These are phyloP conservation scores for Drosophila sucinea DNA, from an alignment of 1,140 invertebrate species.

Conservation along the genomic window DNA sequence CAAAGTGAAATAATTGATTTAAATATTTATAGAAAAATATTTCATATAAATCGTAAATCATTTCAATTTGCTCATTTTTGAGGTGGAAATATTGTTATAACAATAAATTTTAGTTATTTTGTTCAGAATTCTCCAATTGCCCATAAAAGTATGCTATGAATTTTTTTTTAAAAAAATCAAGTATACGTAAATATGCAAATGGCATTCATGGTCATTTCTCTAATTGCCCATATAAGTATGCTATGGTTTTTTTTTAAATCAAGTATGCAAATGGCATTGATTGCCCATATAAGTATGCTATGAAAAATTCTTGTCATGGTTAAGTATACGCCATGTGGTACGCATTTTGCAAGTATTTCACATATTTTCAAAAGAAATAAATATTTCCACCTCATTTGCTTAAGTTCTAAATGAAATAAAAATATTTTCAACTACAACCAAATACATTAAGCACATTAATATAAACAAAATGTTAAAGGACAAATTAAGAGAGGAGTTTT, in stretches of 20 bases:
- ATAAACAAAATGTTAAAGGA: slow-evolving; percentile 70
- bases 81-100: slow-evolving; percentile 40
- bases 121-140: not conserved
- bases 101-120: not conserved
- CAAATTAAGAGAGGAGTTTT: slow-evolving; percentile 54
- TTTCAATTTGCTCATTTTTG: slow-evolving; percentile 55
- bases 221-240: not conserved
- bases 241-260: not conserved
- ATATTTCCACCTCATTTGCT: slow-evolving; percentile 52
- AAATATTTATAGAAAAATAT: not conserved
- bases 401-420: slow-evolving; percentile 47
- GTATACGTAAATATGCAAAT: not conserved
- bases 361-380: not conserved
- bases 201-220: no score
- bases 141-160: not conserved
- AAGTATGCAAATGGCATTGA: not conserved
- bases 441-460: slow-evolving; percentile 59
- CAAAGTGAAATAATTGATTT: slow-evolving; percentile 50
- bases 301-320: not conserved
- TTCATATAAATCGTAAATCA: slow-evolving; percentile 15
- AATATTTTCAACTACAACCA: slow-evolving; percentile 65
- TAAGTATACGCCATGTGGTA: not conserved
- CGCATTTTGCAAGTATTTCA: not conserved
- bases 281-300: not conserved
- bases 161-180: not conserved